These are phyloP conservation scores for Heteronetta atricapilla DNA, from an alignment of 2,113 vertebrate genomes.

Conservation along the genomic window DNA sequence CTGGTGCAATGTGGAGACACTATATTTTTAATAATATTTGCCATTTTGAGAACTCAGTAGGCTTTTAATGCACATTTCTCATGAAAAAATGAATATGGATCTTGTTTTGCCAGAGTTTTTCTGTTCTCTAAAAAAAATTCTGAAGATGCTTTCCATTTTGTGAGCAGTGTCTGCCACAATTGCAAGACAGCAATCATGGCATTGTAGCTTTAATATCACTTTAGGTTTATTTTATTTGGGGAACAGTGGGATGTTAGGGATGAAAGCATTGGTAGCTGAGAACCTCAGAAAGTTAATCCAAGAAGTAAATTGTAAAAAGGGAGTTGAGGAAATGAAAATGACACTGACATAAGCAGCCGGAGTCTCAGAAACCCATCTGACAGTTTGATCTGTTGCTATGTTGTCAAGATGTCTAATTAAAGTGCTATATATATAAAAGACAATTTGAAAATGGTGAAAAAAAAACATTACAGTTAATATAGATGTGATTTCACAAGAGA, in stretches of 20 bases:
- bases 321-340: not conserved
- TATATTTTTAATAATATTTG: not conserved
- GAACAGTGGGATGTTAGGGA: not conserved
- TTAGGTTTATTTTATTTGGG: not conserved
- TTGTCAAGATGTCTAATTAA: conserved; percentile 13
- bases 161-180: not conserved
- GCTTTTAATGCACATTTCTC: not conserved
- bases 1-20: not conserved
- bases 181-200: not conserved
- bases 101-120: not conserved
- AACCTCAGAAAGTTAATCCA: conserved; percentile 20
- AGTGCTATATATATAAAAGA: not conserved
- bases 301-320: not conserved
- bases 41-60: not conserved
- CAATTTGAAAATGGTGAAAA: conserved; percentile 27
- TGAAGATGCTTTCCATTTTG: not conserved
- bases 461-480: conserved; percentile 1
- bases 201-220: not conserved
- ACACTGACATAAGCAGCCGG: not conserved
- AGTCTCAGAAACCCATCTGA: not conserved
- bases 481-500: conserved; percentile 30
- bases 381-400: not conserved
- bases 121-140: not conserved
- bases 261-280: not conserved
- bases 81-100: not conserved